phyloP scores from a whole-genome alignment of 2,797 vertebrate genomes.

The Macropus fuliginosus region DNA sequence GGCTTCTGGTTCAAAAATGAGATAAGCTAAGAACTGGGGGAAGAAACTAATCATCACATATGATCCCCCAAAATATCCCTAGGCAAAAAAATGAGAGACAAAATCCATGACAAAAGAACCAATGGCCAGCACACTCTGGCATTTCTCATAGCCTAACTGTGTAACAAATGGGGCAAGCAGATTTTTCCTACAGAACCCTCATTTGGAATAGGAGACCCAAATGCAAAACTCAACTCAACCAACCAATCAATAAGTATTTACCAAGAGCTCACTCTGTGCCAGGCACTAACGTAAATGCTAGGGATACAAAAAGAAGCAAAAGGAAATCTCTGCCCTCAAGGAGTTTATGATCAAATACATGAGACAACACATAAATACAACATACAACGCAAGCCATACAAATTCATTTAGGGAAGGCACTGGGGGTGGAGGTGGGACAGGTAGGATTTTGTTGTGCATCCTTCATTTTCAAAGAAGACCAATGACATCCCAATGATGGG shows the following conservation, averaged over 20 bases:
- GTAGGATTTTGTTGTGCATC: not conserved
- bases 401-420: not conserved
- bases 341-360: not conserved
- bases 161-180: not conserved
- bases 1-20: conserved; percentile 2
- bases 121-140: not conserved
- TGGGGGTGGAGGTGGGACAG: not conserved
- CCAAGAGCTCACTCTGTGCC: not conserved
- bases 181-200: not conserved
- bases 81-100: not conserved
- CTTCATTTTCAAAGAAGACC: not conserved
- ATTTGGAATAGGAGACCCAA: not conserved
- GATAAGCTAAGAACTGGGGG: not conserved
- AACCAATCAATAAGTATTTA: not conserved
- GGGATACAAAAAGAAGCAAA: not conserved
- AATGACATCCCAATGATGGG: not conserved
- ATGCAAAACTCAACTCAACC: conserved; percentile 13
- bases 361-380: not conserved
- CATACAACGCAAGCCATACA: not conserved
- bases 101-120: not conserved
- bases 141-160: not conserved
- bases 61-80: not conserved
- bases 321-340: not conserved
- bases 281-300: not conserved
- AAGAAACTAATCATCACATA: not conserved